A percentile compares a stretch with the other conserved stretches of the same genome.
phyloP scores from a whole-genome alignment of 2,797 vertebrate genomes.

The Allobates femoralis region DNA sequence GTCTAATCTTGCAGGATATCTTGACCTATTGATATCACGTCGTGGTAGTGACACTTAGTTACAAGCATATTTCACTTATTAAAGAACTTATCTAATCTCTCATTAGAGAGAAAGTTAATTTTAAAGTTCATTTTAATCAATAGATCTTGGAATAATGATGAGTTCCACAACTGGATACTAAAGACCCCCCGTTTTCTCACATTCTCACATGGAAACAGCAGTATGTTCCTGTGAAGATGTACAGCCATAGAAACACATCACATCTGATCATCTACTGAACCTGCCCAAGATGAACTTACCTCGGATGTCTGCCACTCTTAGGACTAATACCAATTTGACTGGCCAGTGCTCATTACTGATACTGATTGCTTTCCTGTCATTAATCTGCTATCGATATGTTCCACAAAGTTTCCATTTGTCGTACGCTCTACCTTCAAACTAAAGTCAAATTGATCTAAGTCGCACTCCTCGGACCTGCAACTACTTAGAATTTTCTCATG shows the following conservation, averaged over 20 bases:
- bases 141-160: too few species aligned
- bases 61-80: too few species aligned
- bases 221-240: constrained; percentile 87
- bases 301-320: neutral
- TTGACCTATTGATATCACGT: too few species aligned
- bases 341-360: neutral
- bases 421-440: neutral
- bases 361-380: neutral
- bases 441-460: neutral
- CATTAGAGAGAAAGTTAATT: too few species aligned
- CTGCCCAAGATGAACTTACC: neutral
- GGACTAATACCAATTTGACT: too few species aligned
- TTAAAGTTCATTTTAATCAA: too few species aligned
- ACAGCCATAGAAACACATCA: neutral
- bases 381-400: neutral
- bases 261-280: neutral
- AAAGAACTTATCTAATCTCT: too few species aligned
- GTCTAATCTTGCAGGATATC: too few species aligned
- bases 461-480: neutral
- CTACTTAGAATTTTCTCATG: neutral
- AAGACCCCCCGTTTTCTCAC: too few species aligned
- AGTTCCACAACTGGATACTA: too few species aligned
- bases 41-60: too few species aligned
- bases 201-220: constrained; percentile 94
- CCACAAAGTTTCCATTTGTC: neutral